Conservation (phyloP, 2,888 invertebrate species). For the Plagodis dolabraria region DNA sequence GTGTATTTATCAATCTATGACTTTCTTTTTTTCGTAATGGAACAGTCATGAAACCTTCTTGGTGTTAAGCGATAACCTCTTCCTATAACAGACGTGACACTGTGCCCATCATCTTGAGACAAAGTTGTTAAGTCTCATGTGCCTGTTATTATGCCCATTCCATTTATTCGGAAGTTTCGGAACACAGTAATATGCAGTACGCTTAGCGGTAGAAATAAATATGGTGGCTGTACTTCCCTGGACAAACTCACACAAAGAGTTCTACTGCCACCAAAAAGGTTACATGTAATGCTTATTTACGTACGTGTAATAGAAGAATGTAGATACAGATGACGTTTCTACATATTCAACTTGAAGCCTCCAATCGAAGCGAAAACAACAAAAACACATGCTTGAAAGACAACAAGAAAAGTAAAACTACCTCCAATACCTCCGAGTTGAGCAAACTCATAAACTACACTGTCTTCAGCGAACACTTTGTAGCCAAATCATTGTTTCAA, state of each 20-base stretch:
- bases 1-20: no score
- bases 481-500: conserved; percentile 24
- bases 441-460: conserved; percentile 7
- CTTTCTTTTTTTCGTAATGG: no score
- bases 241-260: no score
- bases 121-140: no score
- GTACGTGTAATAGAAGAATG: conserved; percentile 9
- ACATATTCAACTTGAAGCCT: conserved; percentile 5
- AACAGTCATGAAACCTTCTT: no score
- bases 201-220: background rate
- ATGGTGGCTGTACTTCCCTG: no score
- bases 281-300: background rate
- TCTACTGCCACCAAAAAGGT: background rate
- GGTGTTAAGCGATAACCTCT: no score
- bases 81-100: no score
- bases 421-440: background rate
- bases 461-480: conserved; percentile 8
- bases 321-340: conserved; percentile 5
- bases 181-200: no score
- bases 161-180: no score
- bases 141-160: no score
- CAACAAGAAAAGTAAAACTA: background rate
- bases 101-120: no score
- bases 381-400: conserved; percentile 9
- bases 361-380: conserved; percentile 18